Evolutionary conservation across 2,113 vertebrate species (phyloP), one percentile per base, ranked within the genome.

Genomic region (Ramphastos sulfuratus): DNA sequence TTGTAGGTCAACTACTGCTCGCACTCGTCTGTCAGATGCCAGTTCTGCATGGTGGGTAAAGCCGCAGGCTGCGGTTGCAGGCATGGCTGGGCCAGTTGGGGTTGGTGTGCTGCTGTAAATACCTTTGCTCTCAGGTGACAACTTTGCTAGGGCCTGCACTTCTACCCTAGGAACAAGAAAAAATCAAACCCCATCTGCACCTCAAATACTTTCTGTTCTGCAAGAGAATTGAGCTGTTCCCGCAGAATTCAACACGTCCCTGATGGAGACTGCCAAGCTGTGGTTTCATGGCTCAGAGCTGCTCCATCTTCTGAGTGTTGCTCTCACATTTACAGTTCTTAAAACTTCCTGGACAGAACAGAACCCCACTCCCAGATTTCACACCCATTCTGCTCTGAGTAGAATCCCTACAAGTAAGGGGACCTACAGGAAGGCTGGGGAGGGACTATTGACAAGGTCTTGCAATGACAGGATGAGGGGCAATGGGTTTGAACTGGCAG

Each of bases 31-130:
- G 7, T 54, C 74, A 48, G 44, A 8, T 12, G 37, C 16, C 4
- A 0, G 28, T 44, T 72, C 76, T 84, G 52, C 15, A 2, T 2
- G 9, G 44, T 12, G 7, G 54, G 17, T 19, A 65, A 50, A 70
- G 33, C 66, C 58, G 30, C 3, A 59, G 74, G 35, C 65, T 69
- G 25, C 2, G 0, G 58, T 42, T 87, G 27, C 63, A 67, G 56
- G 16, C 42, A 46, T 0, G 0, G 0, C 24, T 4, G 1, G 37
- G 35, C 65, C 58, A 79, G 24, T 48, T 0, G 0, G 77, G 61
- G 61, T 6, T 75, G 42, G 21, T 0, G 0, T 9, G 2, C 48
- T 84, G 78, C 54, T 82, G 35, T 66, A 81, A 89, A 72, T 24
- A 75, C 54, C 48, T 82, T 75, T 75, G 28, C 31, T 89, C 13